phyloP scores from a whole-genome alignment of 1,140 invertebrate genomes.

The Ylistrum balloti region DNA sequence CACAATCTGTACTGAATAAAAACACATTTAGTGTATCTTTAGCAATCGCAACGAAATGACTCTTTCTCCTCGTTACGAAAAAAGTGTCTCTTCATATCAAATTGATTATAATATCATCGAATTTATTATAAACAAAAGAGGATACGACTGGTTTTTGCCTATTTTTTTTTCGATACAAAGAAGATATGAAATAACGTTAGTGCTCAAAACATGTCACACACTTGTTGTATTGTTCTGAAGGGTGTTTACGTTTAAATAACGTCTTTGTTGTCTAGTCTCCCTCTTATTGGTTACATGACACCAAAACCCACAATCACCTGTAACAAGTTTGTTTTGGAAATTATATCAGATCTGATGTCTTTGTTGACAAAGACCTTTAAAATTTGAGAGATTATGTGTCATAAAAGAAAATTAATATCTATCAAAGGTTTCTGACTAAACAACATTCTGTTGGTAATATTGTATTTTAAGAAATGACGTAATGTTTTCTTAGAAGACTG shows the following conservation, averaged over 20 bases:
- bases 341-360: neutral
- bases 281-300: neutral
- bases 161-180: too few relatives aligned
- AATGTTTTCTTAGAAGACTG: neutral
- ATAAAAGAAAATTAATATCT: neutral
- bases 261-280: neutral
- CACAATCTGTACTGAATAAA: too few relatives aligned
- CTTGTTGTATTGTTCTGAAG: neutral
- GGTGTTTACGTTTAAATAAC: neutral
- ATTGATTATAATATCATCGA: too few relatives aligned
- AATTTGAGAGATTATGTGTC: neutral
- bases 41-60: too few relatives aligned
- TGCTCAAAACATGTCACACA: neutral
- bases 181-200: neutral
- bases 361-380: neutral
- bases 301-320: neutral
- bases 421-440: neutral
- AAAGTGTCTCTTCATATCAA: too few relatives aligned
- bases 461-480: neutral
- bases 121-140: too few relatives aligned
- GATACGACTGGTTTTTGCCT: too few relatives aligned
- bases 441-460: neutral
- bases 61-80: too few relatives aligned
- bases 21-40: too few relatives aligned
- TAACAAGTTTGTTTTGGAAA: neutral